Base-by-base conservation (phyloP, 2,797 vertebrate genomes). In the Myotis pilosus region DNA sequence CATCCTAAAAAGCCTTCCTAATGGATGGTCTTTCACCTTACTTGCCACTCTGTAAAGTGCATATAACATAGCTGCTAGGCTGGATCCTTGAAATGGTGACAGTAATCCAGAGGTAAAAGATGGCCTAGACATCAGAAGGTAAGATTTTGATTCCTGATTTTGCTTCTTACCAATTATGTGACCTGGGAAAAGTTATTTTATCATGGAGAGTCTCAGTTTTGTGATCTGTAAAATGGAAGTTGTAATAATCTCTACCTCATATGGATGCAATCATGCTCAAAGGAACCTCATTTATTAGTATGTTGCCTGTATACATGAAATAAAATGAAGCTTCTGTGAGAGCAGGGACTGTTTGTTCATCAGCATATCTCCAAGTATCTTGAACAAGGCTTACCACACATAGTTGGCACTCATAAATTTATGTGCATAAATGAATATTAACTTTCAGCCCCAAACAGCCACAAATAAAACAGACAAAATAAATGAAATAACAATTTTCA, bases 381-480 rank as follows among this genome's bases (percentile, higher is more conserved):
- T 68, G 11, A 66, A 49, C 30, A 91, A 76, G 55, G 57, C 44
- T 76, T 78, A 9, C 49, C 55, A 44, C 13, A 68, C 36, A 38
- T 7, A 76, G 36, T 33, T 74, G 41, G 25, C 10, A 9, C 15
- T 92, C 22, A 20, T 86, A 75, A 62, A 75, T 88, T 28, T 64
- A 74, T 30, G 51, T 72, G 47, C 20, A 33, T 41, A 17, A 33
- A 66, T 23, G 30, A 89, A 41, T 44, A 6, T 16, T 95, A 78
- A 79, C 53, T 22, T 92, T 78, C 19, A 71, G 25, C 82, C n/a
- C 22, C 2, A 69, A 71, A 55, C 2, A 44, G 41, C 25, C 62
- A 84, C 85, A 88, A 89, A 49, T 82, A 82, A 78, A 89, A 53
- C 47, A 76, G 69, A 49, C 44, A 92, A 92, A 88, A 83, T 69